These are phyloP conservation scores for Harpagoxenus sublaevis DNA, from an alignment of 2,888 invertebrate genomes.

Conservation along the genomic window DNA sequence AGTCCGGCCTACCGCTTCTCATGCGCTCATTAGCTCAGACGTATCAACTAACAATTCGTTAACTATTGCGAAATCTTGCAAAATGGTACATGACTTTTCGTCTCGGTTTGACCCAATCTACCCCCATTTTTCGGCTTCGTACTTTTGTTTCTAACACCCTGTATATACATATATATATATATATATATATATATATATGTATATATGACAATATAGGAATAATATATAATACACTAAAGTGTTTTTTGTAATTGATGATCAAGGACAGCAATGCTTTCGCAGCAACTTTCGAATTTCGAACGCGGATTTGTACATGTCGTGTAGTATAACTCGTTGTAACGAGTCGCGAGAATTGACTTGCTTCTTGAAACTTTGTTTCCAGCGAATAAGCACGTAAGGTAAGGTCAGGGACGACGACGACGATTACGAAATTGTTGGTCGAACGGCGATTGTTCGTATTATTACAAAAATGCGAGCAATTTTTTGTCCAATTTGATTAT, in stretches of 20 bases:
- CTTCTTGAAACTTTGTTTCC: constrained; percentile 41
- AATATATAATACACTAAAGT: neutral
- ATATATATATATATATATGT: neutral
- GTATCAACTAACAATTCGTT: too few relatives aligned
- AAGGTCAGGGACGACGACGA: constrained; percentile 63
- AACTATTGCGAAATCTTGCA: too few relatives aligned
- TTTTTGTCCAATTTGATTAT: neutral
- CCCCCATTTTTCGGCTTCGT: too few relatives aligned
- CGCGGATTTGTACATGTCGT: constrained; percentile 13
- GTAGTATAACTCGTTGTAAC: constrained; percentile 21
- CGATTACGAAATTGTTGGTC: constrained; percentile 61
- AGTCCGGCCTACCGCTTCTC: too few relatives aligned
- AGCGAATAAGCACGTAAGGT: constrained; percentile 33
- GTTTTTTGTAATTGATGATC: neutral
- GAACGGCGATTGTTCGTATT: constrained; percentile 67
- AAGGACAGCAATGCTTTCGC: constrained; percentile 26
- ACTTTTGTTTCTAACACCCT: too few relatives aligned
- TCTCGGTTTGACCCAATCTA: too few relatives aligned
- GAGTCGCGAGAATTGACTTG: constrained; percentile 44
- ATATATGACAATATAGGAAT: neutral
- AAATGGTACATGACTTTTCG: too few relatives aligned
- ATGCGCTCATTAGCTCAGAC: too few relatives aligned
- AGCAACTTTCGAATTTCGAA: constrained; percentile 20
- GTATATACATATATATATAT: neutral
- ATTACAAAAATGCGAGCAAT: constrained; percentile 68